A percentile compares a stretch with the other conserved stretches of the same genome.
Conservation (phyloP, 2,113 vertebrate genomes). For the Silurus meridionalis region DNA sequence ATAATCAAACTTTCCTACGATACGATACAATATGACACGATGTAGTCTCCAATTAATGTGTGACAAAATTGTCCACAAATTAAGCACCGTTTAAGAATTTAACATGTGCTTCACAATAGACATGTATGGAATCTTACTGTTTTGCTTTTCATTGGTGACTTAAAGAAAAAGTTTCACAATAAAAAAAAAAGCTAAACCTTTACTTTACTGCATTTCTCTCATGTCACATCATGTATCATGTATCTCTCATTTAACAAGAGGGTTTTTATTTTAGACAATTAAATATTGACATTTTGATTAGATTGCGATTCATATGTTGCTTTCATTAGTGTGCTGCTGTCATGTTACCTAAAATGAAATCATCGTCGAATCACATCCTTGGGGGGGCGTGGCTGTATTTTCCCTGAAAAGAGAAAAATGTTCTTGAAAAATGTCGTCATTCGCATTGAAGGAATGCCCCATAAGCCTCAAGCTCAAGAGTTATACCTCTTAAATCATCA, state of each 20-base stretch:
- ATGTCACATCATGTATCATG: too few species aligned
- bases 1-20: too few species aligned
- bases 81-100: neutral
- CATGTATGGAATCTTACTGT: neutral
- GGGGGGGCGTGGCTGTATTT: neutral
- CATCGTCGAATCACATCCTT: neutral
- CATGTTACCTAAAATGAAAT: neutral
- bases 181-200: neutral
- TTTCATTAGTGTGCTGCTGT: neutral
- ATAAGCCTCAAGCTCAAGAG: neutral
- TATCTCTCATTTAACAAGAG: neutral
- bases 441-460: neutral
- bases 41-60: too few species aligned
- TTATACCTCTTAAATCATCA: neutral
- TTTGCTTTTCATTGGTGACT: neutral
- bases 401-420: neutral
- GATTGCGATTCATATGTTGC: neutral
- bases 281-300: neutral
- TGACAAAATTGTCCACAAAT: too few species aligned
- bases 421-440: neutral
- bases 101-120: too few species aligned
- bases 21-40: too few species aligned
- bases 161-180: neutral
- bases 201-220: neutral
- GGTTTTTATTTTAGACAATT: neutral